Base-by-base conservation (phyloP, 2,888 invertebrate species). In the Clitarchus hookeri region DNA sequence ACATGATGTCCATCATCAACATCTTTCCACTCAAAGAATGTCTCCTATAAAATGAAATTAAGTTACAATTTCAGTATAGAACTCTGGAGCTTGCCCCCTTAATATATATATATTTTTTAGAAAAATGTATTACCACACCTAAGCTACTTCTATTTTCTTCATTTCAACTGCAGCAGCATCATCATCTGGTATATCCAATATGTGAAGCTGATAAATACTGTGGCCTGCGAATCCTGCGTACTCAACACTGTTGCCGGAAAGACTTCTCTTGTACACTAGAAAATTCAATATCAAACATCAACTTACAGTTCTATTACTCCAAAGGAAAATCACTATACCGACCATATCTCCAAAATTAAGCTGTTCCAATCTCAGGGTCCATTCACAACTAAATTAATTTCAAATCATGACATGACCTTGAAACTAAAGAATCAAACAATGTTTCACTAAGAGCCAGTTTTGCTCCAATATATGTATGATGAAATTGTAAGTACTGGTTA, bases 201-300 rank as follows among this genome's bases (percentile, higher is more conserved):
- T 95, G 90, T 95, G 93, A 87, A 96, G 94, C 92, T 96, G 95
- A 89, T 95, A 93, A 87, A 97, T 94, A 89, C 94, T 94, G 85
- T 94, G 94, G 23, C 97, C 97, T 44, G 96, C 94, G 92, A 96
- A 97, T 90, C 95, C 95, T 85, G 95, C 94, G 92, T 95, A 97
- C 90, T 95, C 94, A 79, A 92, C 93, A 89, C 93, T 90, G 88
- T 92, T 90, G 6, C 84, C 87, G 12, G 0, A 92, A 92, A 6
- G 89, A 86, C 91, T 91, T 80, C 95, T 93, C 91, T 95, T 95
- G 90, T 92, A 93, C 85, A 95, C 95, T 95, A 92, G 25, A 92
- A 92, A 89, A 48, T 13, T 48, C 48, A 48, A 36, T 3, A 36
- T 36, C 36, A 36, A 3, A 36, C 36, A 36, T n/a, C n/a, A 36